phyloP scores from a whole-genome alignment of 2,888 invertebrate species.

The Tubulanus polymorphus region DNA sequence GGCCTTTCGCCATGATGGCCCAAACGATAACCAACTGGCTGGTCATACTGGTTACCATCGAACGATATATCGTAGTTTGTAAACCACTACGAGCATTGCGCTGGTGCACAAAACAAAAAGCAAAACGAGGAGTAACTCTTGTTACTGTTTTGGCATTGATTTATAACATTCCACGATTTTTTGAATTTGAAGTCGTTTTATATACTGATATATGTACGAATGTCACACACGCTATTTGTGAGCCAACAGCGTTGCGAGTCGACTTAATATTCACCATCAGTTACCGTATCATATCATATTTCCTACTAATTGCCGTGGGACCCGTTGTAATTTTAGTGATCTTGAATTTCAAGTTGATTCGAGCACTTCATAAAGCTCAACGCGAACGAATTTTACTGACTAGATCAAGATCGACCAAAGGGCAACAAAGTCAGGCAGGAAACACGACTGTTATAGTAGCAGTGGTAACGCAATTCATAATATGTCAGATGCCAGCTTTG shows the following conservation, averaged over 20 bases:
- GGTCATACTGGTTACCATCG: constrained; percentile 25
- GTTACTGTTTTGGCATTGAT: constrained; percentile 22
- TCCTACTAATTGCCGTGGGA: constrained; percentile 19
- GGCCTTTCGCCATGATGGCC: constrained; percentile 22
- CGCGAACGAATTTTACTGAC: constrained; percentile 12
- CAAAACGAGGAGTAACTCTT: constrained; percentile 16
- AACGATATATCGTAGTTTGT: constrained; percentile 27
- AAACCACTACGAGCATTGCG: constrained; percentile 19
- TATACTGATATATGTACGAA: constrained; percentile 9
- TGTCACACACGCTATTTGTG: not conserved
- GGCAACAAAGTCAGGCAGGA: constrained; percentile 7
- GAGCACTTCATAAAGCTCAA: constrained; percentile 9
- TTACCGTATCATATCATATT: constrained; percentile 17
- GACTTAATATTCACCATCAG: constrained; percentile 15
- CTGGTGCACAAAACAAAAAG: constrained; percentile 11
- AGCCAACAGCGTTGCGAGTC: constrained; percentile 10
- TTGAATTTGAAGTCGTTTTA: constrained; percentile 21
- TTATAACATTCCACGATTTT: constrained; percentile 30
- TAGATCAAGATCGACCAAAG: too few species aligned
- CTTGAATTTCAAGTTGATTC: constrained; percentile 17
- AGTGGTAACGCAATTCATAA: constrained; percentile 21
- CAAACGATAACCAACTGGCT: constrained; percentile 25
- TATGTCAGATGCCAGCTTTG: constrained; percentile 18
- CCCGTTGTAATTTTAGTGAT: constrained; percentile 14
- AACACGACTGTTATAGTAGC: constrained; percentile 20